A percentile compares a stretch with the other conserved stretches of the same genome.
phyloP scores from a whole-genome alignment of 2,888 invertebrate genomes.

The Opisthograptis luteolata region DNA sequence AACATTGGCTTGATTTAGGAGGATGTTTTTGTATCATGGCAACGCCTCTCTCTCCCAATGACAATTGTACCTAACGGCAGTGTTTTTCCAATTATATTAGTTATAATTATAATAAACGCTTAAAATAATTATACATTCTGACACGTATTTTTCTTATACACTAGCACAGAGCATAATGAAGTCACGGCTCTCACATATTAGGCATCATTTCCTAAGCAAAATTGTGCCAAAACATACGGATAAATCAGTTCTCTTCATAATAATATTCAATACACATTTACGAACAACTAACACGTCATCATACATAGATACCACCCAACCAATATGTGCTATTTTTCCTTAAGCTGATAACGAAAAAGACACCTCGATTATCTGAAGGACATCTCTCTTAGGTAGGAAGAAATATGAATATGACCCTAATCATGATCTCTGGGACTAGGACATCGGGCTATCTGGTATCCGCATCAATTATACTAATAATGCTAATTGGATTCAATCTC shows the following conservation, averaged over 20 bases:
- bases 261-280: background rate
- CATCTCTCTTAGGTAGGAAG: conserved; percentile 28
- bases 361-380: conserved; percentile 18
- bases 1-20: no score
- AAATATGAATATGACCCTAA: conserved; percentile 37
- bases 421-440: conserved; percentile 42
- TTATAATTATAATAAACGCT: no score
- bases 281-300: background rate
- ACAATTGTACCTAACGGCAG: no score
- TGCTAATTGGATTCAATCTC: conserved; percentile 39
- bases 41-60: no score
- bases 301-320: background rate
- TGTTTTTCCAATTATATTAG: no score
- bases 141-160: no score
- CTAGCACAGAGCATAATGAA: no score
- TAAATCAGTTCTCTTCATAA: background rate
- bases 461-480: conserved; percentile 33
- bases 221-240: no score
- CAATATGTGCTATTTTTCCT: conserved; percentile 13
- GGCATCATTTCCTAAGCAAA: no score
- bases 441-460: conserved; percentile 41
- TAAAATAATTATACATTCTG: no score
- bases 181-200: no score
- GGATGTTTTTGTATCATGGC: no score
- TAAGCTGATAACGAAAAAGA: conserved; percentile 6